These are phyloP conservation scores for Clistopyga incitator DNA, from an alignment of 2,888 invertebrate genomes.

Conservation along the genomic window DNA sequence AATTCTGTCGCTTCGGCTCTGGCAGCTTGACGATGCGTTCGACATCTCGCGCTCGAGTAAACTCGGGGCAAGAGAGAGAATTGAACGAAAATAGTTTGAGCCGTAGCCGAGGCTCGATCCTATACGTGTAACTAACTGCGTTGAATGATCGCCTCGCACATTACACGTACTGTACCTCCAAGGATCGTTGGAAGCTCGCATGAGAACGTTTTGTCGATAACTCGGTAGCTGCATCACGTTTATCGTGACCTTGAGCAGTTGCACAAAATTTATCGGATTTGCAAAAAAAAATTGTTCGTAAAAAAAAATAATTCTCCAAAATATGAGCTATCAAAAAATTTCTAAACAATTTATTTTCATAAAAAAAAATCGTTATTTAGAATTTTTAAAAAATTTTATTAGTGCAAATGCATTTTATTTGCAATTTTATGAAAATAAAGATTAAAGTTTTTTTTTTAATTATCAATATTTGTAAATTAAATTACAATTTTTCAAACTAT, in stretches of 20 bases:
- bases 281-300: not conserved
- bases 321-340: not conserved
- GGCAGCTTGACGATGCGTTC: conserved; percentile 21
- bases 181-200: conserved; percentile 29
- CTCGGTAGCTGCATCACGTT: conserved; percentile 12
- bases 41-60: conserved; percentile 36
- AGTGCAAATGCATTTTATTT: too few species aligned
- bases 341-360: not conserved
- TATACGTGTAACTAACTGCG: conserved; percentile 21
- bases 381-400: too few species aligned
- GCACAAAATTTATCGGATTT: not conserved
- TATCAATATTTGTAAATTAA: too few species aligned
- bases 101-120: conserved; percentile 27
- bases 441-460: too few species aligned
- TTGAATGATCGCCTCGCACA: conserved; percentile 34
- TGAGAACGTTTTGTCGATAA: conserved; percentile 59
- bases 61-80: conserved; percentile 18
- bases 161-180: not conserved
- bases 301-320: not conserved
- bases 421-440: too few species aligned
- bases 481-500: too few species aligned
- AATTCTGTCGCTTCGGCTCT: not conserved
- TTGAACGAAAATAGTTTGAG: conserved; percentile 54
- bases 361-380: too few species aligned
- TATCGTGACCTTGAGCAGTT: conserved; percentile 37